These are phyloP conservation scores for Nomia melanderi DNA, from an alignment of 1,140 invertebrate genomes.

Conservation along the genomic window DNA sequence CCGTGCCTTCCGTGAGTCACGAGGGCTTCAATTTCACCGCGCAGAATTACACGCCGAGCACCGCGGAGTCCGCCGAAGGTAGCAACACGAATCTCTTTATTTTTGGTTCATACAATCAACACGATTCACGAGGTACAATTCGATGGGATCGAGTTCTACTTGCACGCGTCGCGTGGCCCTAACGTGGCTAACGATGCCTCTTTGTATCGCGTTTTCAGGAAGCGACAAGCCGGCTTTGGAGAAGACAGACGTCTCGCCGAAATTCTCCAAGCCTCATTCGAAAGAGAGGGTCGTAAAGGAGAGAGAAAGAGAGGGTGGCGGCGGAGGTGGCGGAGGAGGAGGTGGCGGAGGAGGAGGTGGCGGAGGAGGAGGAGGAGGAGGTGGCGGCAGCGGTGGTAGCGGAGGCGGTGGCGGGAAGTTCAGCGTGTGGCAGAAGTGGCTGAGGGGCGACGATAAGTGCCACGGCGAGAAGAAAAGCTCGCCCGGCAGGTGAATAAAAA, in stretches of 20 bases:
- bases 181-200: neutral
- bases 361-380: slow-evolving; percentile 25
- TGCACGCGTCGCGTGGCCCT: neutral
- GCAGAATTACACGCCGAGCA: slow-evolving; percentile 69
- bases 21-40: slow-evolving; percentile 73
- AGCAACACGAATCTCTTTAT: slow-evolving; percentile 83
- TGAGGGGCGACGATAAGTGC: slow-evolving; percentile 83
- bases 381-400: no score
- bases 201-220: slow-evolving; percentile 49
- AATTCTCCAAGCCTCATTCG: slow-evolving; percentile 68
- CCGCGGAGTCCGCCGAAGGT: slow-evolving; percentile 60
- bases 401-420: slow-evolving; percentile 82
- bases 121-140: slow-evolving; percentile 66
- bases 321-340: no score
- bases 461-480: slow-evolving; percentile 77
- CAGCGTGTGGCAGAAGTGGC: slow-evolving; percentile 87
- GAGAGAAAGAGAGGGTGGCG: slow-evolving; percentile 73
- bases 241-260: slow-evolving; percentile 69
- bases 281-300: slow-evolving; percentile 73
- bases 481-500: slow-evolving; percentile 74
- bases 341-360: no score
- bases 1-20: slow-evolving; percentile 75
- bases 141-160: neutral
- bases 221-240: slow-evolving; percentile 65
- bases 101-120: slow-evolving; percentile 78